Evolutionary conservation across 1,140 invertebrate genomes (phyloP).

Genomic region (Zaprionus lachaisei): DNA sequence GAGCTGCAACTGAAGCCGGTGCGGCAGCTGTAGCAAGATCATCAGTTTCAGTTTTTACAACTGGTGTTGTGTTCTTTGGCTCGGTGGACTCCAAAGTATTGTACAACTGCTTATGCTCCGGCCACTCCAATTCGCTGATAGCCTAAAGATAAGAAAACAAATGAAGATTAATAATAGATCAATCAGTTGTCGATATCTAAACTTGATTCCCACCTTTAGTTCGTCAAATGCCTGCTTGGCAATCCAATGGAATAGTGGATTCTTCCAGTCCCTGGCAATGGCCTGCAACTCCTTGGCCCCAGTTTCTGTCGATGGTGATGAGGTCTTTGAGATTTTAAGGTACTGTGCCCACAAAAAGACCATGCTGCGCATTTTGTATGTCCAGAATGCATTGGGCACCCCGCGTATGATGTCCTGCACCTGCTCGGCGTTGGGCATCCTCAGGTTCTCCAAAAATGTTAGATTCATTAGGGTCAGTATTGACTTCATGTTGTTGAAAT

Average conservation of each 20-base stretch:
- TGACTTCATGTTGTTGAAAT: constrained; percentile 66
- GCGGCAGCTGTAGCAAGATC: neutral
- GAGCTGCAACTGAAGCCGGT: neutral
- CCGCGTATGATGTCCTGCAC: constrained; percentile 63
- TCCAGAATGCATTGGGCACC: constrained; percentile 65
- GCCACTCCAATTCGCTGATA: constrained; percentile 69
- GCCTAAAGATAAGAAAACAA: constrained; percentile 31
- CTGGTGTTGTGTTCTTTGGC: constrained; percentile 6
- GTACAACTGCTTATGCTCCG: constrained; percentile 49
- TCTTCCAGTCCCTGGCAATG: constrained; percentile 60
- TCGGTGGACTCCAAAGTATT: constrained; percentile 19
- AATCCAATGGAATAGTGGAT: constrained; percentile 65
- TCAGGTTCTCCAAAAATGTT: constrained; percentile 66
- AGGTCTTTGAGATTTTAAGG: constrained; percentile 39
- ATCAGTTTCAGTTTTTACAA: neutral
- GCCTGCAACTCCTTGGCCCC: constrained; percentile 55
- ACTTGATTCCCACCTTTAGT: constrained; percentile 37
- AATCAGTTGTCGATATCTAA: neutral
- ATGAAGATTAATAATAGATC: neutral
- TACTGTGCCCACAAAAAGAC: constrained; percentile 64
- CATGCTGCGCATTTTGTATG: constrained; percentile 69
- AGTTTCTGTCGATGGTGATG: constrained; percentile 25
- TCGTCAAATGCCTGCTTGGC: constrained; percentile 70
- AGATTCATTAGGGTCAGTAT: constrained; percentile 66
- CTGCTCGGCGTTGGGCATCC: constrained; percentile 44